A percentile compares a stretch with the other conserved stretches of the same genome.
These are phyloP conservation scores for Ophioninae sp. DNA, from an alignment of 2,888 invertebrate genomes.

Conservation along the genomic window DNA sequence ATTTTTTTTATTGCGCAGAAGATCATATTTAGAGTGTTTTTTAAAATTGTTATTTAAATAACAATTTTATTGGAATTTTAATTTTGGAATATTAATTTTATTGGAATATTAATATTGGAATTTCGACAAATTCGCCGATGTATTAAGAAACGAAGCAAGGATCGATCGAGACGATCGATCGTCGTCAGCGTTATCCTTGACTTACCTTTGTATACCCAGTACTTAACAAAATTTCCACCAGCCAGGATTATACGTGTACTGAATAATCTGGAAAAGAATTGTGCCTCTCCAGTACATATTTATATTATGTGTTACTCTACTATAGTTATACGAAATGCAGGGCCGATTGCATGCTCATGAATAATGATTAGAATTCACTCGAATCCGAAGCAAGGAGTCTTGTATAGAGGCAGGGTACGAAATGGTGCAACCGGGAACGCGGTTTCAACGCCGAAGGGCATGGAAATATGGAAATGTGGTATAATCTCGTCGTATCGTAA, in stretches of 20 bases:
- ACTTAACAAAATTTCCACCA: background rate
- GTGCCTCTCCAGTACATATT: background rate
- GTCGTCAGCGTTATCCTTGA: background rate
- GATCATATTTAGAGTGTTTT: background rate
- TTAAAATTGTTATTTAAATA: background rate
- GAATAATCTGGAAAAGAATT: background rate
- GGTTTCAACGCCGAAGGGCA: conserved; percentile 65
- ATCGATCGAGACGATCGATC: background rate
- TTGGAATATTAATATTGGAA: no score
- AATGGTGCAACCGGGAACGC: conserved; percentile 68
- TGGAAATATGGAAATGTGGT: conserved; percentile 69
- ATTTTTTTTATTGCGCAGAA: background rate
- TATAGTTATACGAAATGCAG: conserved; percentile 9
- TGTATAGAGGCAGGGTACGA: conserved; percentile 54
- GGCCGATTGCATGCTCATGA: conserved; percentile 58
- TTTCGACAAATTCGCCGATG: background rate
- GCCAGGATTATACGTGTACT: background rate
- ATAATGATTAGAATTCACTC: conserved; percentile 69
- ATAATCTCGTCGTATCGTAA: conserved; percentile 64
- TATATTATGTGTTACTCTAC: background rate
- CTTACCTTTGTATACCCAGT: background rate
- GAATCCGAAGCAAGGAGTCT: conserved; percentile 15
- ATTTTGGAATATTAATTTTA: no score
- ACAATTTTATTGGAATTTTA: background rate
- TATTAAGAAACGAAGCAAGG: background rate